Evolutionary conservation across 1,140 invertebrate genomes (phyloP), one percentile per base, ranked within the genome.

Genomic region (Drosophila nasuta): DNA sequence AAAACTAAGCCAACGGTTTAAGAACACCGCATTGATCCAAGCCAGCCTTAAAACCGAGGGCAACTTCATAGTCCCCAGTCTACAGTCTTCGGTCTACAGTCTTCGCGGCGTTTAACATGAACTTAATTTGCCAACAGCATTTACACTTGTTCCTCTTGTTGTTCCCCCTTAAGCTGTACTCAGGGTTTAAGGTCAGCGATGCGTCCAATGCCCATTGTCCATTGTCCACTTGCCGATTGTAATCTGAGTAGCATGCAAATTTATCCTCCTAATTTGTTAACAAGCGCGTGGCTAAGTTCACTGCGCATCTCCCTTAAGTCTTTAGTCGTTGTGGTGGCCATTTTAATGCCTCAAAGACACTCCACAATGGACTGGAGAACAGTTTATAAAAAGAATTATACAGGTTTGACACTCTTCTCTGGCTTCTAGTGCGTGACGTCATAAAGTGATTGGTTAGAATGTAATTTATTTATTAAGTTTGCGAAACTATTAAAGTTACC

Each of bases 241-340:
- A 73, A 87, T 87, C 83, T 80, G 80, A 83, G 70, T 68, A 70
- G 77, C 80, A 83, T 87, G 83, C 85, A 87, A 87, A 87, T 87
- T 80, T 62, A 51, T 63, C 65, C 71, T 38, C 46, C 62, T 83
- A 83, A 87, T 87, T 89, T 87, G 83, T 89, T 80, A 89, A 87
- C 80, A 80, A 87, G 80, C 57, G 13, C 54, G 3, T 48, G 54
- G 33, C 13, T 46, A 45, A 68, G 71, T 43, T 68, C 45, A 56
- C 59, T 41, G 41, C 41, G 17, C 41, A 51, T 30, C 49, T 62
- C 48, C 46, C 51, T 52, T 52, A 38, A 49, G 25, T 10, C 20
- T 38, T 5, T 33, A 38, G 25, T 20, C 10, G 33, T 49, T 52
- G 35, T 54, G 33, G 30, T 56, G 30, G 46, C 15, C 30, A 33